Evolutionary conservation across 2,113 vertebrate genomes (phyloP).

Genomic region (Progne subis): DNA sequence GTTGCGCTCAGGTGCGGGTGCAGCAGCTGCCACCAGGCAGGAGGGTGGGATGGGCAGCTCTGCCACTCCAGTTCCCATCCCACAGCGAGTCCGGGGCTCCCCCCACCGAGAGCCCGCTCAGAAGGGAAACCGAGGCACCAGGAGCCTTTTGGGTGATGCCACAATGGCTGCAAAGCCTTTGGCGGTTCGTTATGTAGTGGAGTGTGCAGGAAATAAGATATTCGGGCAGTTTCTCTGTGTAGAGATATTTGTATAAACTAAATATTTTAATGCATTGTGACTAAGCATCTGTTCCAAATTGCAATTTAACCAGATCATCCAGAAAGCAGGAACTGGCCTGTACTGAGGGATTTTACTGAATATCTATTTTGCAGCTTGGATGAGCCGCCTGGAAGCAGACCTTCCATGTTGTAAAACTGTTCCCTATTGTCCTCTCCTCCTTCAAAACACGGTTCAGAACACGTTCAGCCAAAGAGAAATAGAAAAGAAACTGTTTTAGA

Average conservation of each 20-base stretch:
- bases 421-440: background rate
- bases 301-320: background rate
- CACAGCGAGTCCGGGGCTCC: background rate
- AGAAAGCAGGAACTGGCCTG: background rate
- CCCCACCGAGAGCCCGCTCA: accelerated
- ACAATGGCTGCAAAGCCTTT: background rate
- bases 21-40: background rate
- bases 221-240: background rate
- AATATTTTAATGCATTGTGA: background rate
- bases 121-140: background rate
- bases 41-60: background rate
- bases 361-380: background rate
- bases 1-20: background rate
- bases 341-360: background rate
- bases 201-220: background rate
- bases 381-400: background rate
- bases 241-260: background rate
- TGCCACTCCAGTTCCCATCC: accelerated
- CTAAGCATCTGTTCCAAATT: background rate
- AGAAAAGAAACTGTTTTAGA: background rate
- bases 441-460: background rate
- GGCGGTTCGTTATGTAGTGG: background rate
- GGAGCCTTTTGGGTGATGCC: background rate
- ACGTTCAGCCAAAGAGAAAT: background rate
- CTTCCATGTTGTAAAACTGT: background rate